phyloP scores from a whole-genome alignment of 2,797 vertebrate species.

The Crenuchus spilurus region DNA sequence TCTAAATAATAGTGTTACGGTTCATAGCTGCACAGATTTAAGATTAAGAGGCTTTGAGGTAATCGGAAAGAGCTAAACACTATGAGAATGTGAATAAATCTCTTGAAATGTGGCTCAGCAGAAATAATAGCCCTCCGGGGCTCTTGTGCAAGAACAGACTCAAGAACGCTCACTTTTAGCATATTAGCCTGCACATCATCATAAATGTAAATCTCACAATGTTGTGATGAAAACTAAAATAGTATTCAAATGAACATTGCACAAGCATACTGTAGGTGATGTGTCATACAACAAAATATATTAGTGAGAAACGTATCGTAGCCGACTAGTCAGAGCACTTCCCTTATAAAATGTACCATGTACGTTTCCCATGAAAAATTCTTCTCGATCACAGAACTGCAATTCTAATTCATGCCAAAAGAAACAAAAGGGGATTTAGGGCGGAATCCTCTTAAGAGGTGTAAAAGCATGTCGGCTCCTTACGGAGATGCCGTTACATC shows the following conservation, averaged over 20 bases:
- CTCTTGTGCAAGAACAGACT: neutral
- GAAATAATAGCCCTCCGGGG: neutral
- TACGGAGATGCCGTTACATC: conserved; percentile 10
- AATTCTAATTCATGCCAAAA: conserved; percentile 12
- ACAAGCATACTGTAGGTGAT: neutral
- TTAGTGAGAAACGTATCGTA: neutral
- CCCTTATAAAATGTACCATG: neutral
- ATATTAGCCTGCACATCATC: too few species aligned
- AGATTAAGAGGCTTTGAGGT: conserved; percentile 36
- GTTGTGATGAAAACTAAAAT: neutral
- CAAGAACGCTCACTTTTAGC: neutral
- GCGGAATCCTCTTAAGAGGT: conserved; percentile 24
- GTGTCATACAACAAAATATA: neutral
- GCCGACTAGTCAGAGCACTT: neutral
- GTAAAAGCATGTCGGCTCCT: conserved; percentile 31
- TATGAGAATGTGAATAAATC: conserved; percentile 18
- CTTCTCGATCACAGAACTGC: conserved; percentile 19
- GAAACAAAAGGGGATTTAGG: conserved; percentile 35
- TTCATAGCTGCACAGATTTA: conserved; percentile 27
- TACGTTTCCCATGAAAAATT: neutral
- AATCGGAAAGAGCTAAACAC: conserved; percentile 20
- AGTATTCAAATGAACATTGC: neutral
- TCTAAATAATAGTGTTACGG: conserved; percentile 16
- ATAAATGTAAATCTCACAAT: neutral
- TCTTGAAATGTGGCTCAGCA: conserved; percentile 18